Evolutionary conservation across 2,797 vertebrate species (phyloP).

Genomic region (Kryptopterus vitreolus): DNA sequence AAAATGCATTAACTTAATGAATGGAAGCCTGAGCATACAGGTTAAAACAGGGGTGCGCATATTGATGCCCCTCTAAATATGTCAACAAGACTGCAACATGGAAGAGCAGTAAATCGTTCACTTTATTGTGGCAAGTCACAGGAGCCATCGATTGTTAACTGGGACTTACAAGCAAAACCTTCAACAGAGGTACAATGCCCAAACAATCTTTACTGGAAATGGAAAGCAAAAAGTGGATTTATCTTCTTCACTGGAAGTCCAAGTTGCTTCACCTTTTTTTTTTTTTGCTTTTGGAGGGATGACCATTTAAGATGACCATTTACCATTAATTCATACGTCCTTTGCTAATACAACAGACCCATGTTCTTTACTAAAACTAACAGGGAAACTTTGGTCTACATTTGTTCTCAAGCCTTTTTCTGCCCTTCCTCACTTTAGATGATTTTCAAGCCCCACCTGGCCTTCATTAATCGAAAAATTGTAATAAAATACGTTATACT

Average conservation of each 20-base stretch:
- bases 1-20: slow-evolving; percentile 16
- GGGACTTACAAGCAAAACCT: background rate
- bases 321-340: background rate
- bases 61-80: background rate
- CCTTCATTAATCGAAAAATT: too few relatives aligned
- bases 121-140: background rate
- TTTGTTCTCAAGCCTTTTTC: too few relatives aligned
- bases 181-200: background rate
- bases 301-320: too few relatives aligned
- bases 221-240: too few relatives aligned
- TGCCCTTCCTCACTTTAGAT: too few relatives aligned
- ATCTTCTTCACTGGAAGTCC: background rate
- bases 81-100: background rate
- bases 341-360: background rate
- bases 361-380: background rate
- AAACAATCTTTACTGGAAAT: background rate
- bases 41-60: slow-evolving; percentile 6
- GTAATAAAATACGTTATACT: too few relatives aligned
- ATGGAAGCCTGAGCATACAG: background rate
- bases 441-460: too few relatives aligned
- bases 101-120: background rate
- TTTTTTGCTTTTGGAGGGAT: background rate
- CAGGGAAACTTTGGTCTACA: background rate
- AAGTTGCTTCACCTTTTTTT: background rate
- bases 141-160: background rate